phyloP scores from a whole-genome alignment of 1,140 invertebrate species.

The Ptiloglossa arizonensis region DNA sequence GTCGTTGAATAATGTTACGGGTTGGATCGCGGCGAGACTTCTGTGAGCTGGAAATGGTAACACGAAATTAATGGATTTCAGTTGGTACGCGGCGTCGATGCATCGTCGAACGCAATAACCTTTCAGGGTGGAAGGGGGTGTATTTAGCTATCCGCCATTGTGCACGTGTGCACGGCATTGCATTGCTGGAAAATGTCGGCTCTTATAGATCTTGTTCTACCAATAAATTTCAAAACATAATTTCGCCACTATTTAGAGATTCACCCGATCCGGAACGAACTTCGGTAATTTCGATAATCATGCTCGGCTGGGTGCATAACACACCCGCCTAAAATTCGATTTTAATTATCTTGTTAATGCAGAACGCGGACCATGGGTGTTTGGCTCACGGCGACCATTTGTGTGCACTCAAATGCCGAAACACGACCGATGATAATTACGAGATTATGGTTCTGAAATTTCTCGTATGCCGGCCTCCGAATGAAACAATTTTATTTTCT shows the following conservation, averaged over 20 bases:
- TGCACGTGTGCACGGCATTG: too few relatives aligned
- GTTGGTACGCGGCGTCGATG: background rate
- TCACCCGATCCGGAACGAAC: background rate
- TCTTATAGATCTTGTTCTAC: background rate
- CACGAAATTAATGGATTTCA: slow-evolving; percentile 24
- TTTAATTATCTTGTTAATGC: slow-evolving; percentile 40
- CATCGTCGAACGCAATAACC: background rate
- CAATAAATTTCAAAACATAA: slow-evolving; percentile 23
- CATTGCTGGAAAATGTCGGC: background rate
- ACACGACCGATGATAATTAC: background rate
- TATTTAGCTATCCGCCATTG: background rate
- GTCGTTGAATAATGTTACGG: background rate
- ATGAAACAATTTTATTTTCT: too few relatives aligned
- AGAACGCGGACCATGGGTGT: background rate
- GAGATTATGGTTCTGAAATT: background rate
- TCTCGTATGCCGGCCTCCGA: too few relatives aligned
- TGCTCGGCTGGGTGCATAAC: slow-evolving; percentile 3
- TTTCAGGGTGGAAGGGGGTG: background rate
- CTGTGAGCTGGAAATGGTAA: background rate
- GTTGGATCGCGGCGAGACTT: background rate
- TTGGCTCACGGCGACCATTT: too few relatives aligned
- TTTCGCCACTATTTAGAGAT: slow-evolving; percentile 8
- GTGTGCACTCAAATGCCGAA: background rate
- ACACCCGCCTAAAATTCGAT: slow-evolving; percentile 21
- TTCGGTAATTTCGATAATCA: slow-evolving; percentile 31